Evolutionary conservation across 2,797 vertebrate genomes (phyloP).

Genomic region (Alectoris magna): DNA sequence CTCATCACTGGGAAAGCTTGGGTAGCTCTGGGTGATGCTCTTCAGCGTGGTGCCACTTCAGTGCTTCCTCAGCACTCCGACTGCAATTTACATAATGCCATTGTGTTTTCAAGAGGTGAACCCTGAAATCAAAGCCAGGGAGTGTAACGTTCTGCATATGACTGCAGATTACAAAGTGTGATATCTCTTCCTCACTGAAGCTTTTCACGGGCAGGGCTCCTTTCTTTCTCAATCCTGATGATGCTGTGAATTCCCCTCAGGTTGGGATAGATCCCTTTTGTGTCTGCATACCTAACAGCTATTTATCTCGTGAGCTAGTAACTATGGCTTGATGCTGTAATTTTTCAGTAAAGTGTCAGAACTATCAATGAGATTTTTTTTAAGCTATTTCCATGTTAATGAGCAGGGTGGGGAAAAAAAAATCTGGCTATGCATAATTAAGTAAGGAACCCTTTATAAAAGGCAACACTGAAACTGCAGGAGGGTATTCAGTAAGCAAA

Average conservation of each 20-base stretch:
- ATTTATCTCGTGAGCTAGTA: rapidly evolving
- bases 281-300: background rate
- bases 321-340: background rate
- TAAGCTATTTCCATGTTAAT: background rate
- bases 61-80: background rate
- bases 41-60: background rate
- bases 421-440: background rate
- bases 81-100: rapidly evolving
- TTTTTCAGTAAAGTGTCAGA: background rate
- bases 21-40: background rate
- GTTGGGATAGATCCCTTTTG: rapidly evolving
- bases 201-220: background rate
- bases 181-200: background rate
- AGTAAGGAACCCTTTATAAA: background rate
- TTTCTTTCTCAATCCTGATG: background rate
- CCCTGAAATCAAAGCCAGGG: background rate
- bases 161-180: background rate
- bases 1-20: background rate
- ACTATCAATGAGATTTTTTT: background rate
- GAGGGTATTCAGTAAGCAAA: background rate
- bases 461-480: background rate
- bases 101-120: background rate
- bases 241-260: background rate
- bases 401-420: background rate
- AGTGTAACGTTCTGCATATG: rapidly evolving